A percentile compares a stretch with the other conserved stretches of the same genome.
phyloP scores from a whole-genome alignment of 2,797 vertebrate genomes.

The Hydrocynus forskahlii region DNA sequence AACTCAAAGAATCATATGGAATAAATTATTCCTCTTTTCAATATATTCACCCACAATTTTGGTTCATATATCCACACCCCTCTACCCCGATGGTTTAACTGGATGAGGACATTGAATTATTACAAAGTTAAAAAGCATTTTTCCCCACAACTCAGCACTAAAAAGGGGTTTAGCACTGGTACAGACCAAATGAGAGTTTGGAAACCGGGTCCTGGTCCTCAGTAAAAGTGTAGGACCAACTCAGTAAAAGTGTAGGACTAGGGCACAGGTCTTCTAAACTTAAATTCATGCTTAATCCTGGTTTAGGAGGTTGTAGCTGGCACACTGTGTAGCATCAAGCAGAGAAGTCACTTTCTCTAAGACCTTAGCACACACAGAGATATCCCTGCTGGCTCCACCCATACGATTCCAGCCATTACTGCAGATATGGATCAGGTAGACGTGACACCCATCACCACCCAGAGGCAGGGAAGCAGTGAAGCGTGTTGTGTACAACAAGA shows the following conservation, averaged over 20 bases:
- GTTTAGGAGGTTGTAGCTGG: background rate
- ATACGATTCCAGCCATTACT: background rate
- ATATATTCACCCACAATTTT: too few species aligned
- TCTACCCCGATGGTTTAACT: too few species aligned
- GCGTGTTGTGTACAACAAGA: constrained; percentile 7
- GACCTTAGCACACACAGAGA: background rate
- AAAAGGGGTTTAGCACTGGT: too few species aligned
- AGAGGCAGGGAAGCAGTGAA: background rate
- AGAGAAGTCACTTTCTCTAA: background rate
- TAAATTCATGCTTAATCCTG: background rate
- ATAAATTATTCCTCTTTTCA: too few species aligned
- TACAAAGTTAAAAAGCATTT: too few species aligned
- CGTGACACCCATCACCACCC: constrained; percentile 28
- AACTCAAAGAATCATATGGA: too few species aligned
- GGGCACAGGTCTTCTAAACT: background rate
- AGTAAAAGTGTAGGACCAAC: background rate
- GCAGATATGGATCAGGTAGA: constrained; percentile 47
- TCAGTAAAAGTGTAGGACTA: background rate
- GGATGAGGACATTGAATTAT: too few species aligned
- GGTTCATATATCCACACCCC: too few species aligned
- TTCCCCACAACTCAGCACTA: too few species aligned
- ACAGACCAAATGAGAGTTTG: too few species aligned
- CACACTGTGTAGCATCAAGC: background rate
- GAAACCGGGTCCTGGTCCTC: too few species aligned
- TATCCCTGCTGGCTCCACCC: background rate